A percentile compares a stretch with the other conserved stretches of the same genome.
These are phyloP conservation scores for Pterostichus madidus DNA, from an alignment of 2,888 invertebrate genomes.

Conservation along the genomic window DNA sequence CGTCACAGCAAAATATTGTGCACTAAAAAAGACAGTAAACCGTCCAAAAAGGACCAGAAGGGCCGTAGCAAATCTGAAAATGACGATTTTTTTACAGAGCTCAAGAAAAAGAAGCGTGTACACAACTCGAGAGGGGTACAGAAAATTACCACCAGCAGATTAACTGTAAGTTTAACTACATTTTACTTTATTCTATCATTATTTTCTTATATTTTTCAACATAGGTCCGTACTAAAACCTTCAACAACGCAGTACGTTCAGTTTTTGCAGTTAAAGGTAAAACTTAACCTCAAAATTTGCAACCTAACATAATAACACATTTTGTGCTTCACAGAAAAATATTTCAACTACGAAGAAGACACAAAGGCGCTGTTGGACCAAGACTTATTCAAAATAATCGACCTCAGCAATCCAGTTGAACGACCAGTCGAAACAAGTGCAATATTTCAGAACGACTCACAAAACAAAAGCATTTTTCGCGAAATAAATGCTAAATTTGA, in stretches of 20 bases:
- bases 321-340: constrained; percentile 18
- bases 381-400: constrained; percentile 58
- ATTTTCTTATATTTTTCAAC: neutral
- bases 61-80: neutral
- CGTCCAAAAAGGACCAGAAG: constrained; percentile 3
- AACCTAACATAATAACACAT: no score
- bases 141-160: constrained; percentile 39
- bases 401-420: neutral
- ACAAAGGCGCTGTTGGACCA: constrained; percentile 29
- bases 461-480: constrained; percentile 44
- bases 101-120: neutral
- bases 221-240: neutral
- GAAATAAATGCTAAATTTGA: constrained; percentile 41
- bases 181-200: neutral
- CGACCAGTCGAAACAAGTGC: neutral
- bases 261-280: neutral
- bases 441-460: neutral
- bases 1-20: neutral
- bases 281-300: neutral
- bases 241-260: neutral
- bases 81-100: neutral
- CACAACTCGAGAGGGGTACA: neutral
- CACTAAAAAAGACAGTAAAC: neutral
- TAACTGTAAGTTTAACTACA: constrained; percentile 22
- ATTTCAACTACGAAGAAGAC: constrained; percentile 5